Percentiles rank a stretch among this genome's conserved stretches.
Conservation (phyloP, 2,797 vertebrate genomes). For the Muscicapa striata region DNA sequence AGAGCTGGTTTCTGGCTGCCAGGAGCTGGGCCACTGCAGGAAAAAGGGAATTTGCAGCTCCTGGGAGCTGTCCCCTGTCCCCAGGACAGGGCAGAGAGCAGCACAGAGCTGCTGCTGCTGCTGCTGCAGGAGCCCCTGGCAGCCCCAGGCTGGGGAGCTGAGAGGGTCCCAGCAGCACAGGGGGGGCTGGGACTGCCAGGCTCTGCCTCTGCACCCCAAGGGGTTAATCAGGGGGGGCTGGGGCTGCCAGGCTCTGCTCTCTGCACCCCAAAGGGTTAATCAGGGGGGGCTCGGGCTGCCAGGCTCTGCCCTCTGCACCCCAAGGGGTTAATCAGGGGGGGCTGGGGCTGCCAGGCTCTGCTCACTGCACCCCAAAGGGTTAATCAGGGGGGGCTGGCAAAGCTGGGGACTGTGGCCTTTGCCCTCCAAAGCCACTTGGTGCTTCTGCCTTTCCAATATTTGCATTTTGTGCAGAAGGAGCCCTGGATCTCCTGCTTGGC, state of each 20-base stretch:
- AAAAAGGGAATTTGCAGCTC: not conserved
- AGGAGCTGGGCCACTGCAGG: not conserved
- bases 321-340: too few species aligned
- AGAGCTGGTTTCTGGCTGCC: not conserved
- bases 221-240: too few species aligned
- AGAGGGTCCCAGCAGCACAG: too few species aligned
- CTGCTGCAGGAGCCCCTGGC: not conserved
- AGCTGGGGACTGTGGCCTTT: not conserved
- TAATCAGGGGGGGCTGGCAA: not conserved
- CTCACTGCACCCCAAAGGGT: not conserved
- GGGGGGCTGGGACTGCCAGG: too few species aligned
- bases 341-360: not conserved
- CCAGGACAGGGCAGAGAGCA: not conserved
- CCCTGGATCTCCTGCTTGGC: not conserved
- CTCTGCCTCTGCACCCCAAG: too few species aligned
- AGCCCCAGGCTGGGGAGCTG: not conserved
- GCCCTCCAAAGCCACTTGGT: too few species aligned
- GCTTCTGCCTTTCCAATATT: not conserved
- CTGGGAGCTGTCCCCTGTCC: not conserved
- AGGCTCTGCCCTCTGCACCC: too few species aligned
- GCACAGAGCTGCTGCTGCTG: not conserved
- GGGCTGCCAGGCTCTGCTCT: too few species aligned
- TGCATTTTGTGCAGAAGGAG: fast-evolving
- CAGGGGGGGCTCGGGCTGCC: too few species aligned
- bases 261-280: too few species aligned